Base-by-base conservation (phyloP, 2,888 invertebrate species). In the Gerris lacustris region DNA sequence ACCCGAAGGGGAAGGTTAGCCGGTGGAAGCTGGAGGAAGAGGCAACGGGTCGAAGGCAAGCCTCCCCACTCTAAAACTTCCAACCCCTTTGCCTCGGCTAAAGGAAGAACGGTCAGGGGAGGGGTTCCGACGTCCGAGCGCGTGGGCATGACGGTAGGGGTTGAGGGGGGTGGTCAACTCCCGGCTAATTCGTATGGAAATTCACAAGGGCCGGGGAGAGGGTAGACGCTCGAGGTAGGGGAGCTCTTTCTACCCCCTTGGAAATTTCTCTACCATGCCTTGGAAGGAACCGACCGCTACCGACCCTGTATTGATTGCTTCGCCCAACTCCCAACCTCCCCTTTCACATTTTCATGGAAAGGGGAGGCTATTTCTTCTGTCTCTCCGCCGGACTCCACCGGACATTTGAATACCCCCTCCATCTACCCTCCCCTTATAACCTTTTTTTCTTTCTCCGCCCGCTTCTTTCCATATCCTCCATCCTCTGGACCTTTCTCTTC, bases 181-280 rank as follows among this genome's bases (percentile, higher is more conserved):
- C 55, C 55, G 55, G 55, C 55, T 55, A 55, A 55, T 55, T 55
- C 55, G 55, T 55, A 55, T 55, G 55, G 55, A 55, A 55, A 55
- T 55, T 55, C 55, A 55, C 55, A 15, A 55, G 11, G 55, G 55
- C 11, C 11, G 55, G 55, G 55, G 31, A 31, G 31, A 31, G 31
- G 31, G 31, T 31, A 31, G 31, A 31, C 31, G 31, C 31, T 31
- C 31, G 31, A 31, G 31, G 31, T 31, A 31, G 31, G 31, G 31
- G 31, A 31, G 31, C 31, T 31, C 31, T 31, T 31, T 31, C 31
- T 55, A 15, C 15, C 15, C 55, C 15, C 55, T 55, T 55, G 55
- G 15, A 55, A 55, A 55, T 55, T 55, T 55, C 55, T 55, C 55
- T 55, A 55, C 11, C 55, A 11, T 31, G 31, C 31, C 31, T 31